Conservation (phyloP, 2,113 vertebrate genomes). For the Chamaetylas fuelleborni region DNA sequence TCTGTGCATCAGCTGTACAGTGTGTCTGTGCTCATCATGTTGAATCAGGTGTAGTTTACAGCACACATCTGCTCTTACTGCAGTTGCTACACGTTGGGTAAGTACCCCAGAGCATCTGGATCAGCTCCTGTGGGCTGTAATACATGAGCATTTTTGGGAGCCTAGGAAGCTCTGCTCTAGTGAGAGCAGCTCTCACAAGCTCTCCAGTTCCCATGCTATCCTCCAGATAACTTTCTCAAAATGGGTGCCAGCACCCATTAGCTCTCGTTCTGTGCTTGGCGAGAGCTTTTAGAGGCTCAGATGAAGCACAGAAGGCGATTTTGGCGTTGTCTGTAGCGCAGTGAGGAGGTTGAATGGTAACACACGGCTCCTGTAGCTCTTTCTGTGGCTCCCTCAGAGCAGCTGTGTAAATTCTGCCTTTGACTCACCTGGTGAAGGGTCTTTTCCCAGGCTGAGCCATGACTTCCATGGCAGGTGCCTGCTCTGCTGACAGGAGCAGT, state of each 20-base stretch:
- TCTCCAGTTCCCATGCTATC: background rate
- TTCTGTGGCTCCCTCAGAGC: background rate
- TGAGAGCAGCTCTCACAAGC: background rate
- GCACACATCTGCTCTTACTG: constrained; percentile 4
- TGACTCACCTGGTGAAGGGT: background rate
- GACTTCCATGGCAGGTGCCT: background rate
- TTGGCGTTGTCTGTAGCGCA: background rate
- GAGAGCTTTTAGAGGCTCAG: background rate
- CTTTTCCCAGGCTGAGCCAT: background rate
- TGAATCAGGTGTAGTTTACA: constrained; percentile 23
- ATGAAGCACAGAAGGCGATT: background rate
- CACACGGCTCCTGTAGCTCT: background rate
- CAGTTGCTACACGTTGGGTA: background rate
- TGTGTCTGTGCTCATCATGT: background rate
- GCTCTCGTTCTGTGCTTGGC: background rate
- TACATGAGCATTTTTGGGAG: background rate
- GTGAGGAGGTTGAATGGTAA: background rate
- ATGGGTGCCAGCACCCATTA: background rate
- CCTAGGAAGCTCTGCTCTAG: background rate
- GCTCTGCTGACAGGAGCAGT: rapidly evolving
- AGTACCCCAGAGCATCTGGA: background rate
- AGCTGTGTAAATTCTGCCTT: background rate
- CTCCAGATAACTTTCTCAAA: constrained; percentile 8
- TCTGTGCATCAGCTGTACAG: background rate
- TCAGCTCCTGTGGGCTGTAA: background rate